These are phyloP conservation scores for Enhydra lutris DNA, from an alignment of 2,113 vertebrate genomes.

Conservation along the genomic window DNA sequence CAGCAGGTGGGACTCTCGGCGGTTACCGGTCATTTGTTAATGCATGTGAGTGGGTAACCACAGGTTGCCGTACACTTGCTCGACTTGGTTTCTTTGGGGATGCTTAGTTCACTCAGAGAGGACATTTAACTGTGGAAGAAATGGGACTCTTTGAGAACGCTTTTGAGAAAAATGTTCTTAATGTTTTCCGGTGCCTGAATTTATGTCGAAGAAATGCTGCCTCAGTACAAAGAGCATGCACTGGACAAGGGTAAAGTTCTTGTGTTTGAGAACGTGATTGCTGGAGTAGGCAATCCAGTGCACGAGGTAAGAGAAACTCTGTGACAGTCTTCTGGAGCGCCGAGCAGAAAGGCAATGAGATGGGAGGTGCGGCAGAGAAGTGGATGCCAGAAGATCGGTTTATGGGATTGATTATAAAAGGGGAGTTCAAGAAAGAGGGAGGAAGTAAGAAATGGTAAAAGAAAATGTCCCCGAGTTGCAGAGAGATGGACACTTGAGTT, in stretches of 20 bases:
- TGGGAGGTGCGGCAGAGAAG: not conserved
- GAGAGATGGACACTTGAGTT: not conserved
- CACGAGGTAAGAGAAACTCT: not conserved
- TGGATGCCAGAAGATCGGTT: not conserved
- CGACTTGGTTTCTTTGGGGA: not conserved
- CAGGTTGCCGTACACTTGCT: not conserved
- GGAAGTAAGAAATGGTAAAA: not conserved
- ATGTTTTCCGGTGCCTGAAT: not conserved
- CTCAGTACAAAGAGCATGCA: not conserved
- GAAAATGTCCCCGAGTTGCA: not conserved
- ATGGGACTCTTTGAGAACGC: not conserved
- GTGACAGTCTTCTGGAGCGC: not conserved
- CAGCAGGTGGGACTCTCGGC: not conserved
- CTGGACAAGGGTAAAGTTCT: not conserved
- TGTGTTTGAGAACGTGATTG: not conserved
- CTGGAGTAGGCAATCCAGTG: not conserved
- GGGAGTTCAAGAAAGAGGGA: not conserved
- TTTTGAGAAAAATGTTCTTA: not conserved
- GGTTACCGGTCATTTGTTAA: not conserved
- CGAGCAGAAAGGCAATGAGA: not conserved
- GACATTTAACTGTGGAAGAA: not conserved
- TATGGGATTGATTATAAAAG: not conserved
- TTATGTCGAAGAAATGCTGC: not conserved
- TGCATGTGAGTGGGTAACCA: not conserved
- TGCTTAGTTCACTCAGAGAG: not conserved